Evolutionary conservation across 2,113 vertebrate genomes (phyloP).

Genomic region (Ciconia maguari): DNA sequence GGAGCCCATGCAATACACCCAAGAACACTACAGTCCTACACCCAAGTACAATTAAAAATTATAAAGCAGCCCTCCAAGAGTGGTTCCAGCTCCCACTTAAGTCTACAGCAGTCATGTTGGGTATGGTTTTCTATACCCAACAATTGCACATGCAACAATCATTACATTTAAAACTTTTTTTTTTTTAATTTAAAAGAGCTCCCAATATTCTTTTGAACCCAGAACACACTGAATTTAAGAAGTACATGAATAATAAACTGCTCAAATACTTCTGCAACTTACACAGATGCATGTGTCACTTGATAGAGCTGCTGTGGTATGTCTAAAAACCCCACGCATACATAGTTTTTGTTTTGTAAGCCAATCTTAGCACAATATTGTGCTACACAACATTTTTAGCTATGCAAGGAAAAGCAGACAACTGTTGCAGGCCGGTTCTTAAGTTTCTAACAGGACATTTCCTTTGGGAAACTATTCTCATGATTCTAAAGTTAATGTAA

Average conservation of each 20-base stretch:
- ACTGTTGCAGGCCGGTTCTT: constrained; percentile 57
- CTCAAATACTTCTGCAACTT: constrained; percentile 70
- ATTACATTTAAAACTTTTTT: constrained; percentile 60
- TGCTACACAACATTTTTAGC: constrained; percentile 65
- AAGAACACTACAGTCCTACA: constrained; percentile 83
- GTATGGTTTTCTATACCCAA: constrained; percentile 74
- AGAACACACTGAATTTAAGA: constrained; percentile 70
- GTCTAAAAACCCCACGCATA: neutral
- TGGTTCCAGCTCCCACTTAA: constrained; percentile 75
- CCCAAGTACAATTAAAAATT: constrained; percentile 74
- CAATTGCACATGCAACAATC: constrained; percentile 45
- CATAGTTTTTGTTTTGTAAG: constrained; percentile 64
- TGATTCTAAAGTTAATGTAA: constrained; percentile 32
- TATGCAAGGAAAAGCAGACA: constrained; percentile 64
- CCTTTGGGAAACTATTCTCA: constrained; percentile 50
- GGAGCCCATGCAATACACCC: constrained; percentile 87
- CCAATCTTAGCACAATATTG: constrained; percentile 61
- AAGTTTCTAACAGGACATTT: constrained; percentile 47
- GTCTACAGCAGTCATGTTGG: constrained; percentile 73
- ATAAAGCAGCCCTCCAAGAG: constrained; percentile 75
- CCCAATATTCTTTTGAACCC: constrained; percentile 68
- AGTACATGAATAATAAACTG: constrained; percentile 68
- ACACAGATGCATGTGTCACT: constrained; percentile 62
- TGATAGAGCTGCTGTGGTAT: constrained; percentile 54
- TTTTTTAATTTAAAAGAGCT: constrained; percentile 27